Evolutionary conservation across 2,113 vertebrate species (phyloP).

Genomic region (Megaceryle torquata): DNA sequence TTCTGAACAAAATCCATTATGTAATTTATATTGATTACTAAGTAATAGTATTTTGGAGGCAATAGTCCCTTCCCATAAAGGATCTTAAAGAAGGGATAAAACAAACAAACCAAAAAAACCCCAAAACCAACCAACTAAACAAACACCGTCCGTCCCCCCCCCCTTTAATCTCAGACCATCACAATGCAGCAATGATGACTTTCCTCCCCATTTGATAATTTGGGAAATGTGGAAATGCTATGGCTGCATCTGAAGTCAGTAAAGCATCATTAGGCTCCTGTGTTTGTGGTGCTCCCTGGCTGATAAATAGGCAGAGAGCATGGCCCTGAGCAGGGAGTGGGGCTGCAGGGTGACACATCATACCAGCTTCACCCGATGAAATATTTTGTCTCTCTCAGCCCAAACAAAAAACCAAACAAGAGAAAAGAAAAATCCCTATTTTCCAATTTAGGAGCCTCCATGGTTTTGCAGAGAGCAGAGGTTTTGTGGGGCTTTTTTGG

Average conservation of each 20-base stretch:
- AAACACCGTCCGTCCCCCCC: too few species aligned
- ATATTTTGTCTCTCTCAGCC: neutral
- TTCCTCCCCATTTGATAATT: neutral
- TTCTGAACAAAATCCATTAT: neutral
- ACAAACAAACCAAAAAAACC: too few species aligned
- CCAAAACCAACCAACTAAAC: too few species aligned
- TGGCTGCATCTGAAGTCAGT: neutral
- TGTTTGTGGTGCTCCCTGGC: neutral
- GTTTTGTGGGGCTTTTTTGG: neutral
- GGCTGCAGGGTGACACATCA: neutral
- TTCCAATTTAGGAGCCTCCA: neutral
- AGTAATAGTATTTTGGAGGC: neutral
- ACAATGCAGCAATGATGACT: neutral
- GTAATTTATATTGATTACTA: neutral
- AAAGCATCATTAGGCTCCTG: neutral
- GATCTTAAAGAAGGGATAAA: neutral
- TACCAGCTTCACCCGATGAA: neutral
- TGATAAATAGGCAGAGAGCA: neutral
- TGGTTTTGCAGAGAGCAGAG: neutral
- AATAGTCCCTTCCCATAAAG: neutral
- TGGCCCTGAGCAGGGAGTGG: fast-evolving
- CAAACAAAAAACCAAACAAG: neutral
- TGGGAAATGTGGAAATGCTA: neutral
- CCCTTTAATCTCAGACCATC: neutral
- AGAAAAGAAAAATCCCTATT: neutral